Base-by-base conservation (phyloP, 2,888 invertebrate genomes). In the Agonopterix alstromeriana region DNA sequence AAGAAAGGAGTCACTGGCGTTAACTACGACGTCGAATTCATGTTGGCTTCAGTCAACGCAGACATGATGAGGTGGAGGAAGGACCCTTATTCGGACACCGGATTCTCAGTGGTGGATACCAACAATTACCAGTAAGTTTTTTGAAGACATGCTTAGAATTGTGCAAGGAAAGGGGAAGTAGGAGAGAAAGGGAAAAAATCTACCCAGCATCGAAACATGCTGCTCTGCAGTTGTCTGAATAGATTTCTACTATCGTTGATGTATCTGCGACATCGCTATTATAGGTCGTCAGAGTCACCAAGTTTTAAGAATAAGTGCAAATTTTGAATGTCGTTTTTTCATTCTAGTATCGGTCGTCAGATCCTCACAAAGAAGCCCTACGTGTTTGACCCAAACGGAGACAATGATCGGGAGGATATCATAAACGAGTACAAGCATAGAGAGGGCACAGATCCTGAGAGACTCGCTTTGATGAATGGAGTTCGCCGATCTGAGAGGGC, bases 41-140 rank as follows among this genome's bases (percentile, higher is more conserved):
- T 96, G 86, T 84, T 95, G 58, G 92, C 95, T 0, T 94, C 95
- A 7, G 95, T 96, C 17, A 96, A 96, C 73, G 95, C 96, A 8
- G 96, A 96, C 73, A 82, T 94, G 48, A 92, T 95, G 83, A 87
- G 93, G 60, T 96, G 95, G 95, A 92, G 93, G 65, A 89, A 90
- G 58, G 94, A 94, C 64, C 84, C 90, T 7, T 82, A 88, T 10
- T 85, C 90, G 8, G 92, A 92, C 53, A 79, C 91, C 53, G 94
- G 94, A 2, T 94, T 87, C 66, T 86, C 91, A 1, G 91, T 92
- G 80, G 92, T 94, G 47, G 93, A 92, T 49, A 92, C 91, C 55
- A 93, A 94, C 66, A 93, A 93, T 63, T 93, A 93, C 63, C 93
- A 94, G 94, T 94, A 69, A 90, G 91, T 82, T 2, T 27, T 27